Percentiles rank a stretch among this genome's conserved stretches.
phyloP scores from a whole-genome alignment of 2,888 invertebrate species.

The Lissocephala sabroskyi region DNA sequence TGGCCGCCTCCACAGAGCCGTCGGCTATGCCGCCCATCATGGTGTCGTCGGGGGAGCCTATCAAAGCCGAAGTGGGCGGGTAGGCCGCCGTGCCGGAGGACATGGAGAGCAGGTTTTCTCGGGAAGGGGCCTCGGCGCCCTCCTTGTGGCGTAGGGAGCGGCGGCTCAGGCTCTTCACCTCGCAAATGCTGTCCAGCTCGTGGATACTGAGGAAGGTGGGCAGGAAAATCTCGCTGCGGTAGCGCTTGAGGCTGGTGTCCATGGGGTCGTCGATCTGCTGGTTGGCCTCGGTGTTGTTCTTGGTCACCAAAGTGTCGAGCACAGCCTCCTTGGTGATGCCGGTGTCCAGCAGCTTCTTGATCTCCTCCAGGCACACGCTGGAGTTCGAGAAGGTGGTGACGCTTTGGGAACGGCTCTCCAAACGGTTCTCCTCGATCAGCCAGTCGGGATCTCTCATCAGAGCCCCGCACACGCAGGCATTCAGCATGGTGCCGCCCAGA shows the following conservation, averaged over 20 bases:
- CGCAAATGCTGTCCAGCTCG: slow-evolving; percentile 67
- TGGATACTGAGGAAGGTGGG: slow-evolving; percentile 68
- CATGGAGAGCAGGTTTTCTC: slow-evolving; percentile 69
- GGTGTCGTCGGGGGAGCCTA: slow-evolving; percentile 62
- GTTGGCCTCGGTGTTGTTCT: slow-evolving; percentile 72
- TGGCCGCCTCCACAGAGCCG: slow-evolving; percentile 38
- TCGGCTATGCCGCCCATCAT: slow-evolving; percentile 53
- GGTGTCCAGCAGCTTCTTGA: slow-evolving; percentile 80
- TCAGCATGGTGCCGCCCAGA: slow-evolving; percentile 87
- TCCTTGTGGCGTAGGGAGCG: slow-evolving; percentile 68
- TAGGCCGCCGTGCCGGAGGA: slow-evolving; percentile 58
- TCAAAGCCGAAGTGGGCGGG: slow-evolving; percentile 35
- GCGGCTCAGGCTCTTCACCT: slow-evolving; percentile 67
- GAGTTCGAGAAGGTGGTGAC: slow-evolving; percentile 72
- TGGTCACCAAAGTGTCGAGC: slow-evolving; percentile 70
- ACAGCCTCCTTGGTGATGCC: slow-evolving; percentile 74
- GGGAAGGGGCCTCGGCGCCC: slow-evolving; percentile 65
- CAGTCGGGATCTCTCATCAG: slow-evolving; percentile 92
- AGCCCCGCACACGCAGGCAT: slow-evolving; percentile 88
- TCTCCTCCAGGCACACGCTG: slow-evolving; percentile 72
- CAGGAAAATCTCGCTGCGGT: slow-evolving; percentile 70
- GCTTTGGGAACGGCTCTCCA: slow-evolving; percentile 72
- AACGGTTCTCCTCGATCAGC: slow-evolving; percentile 73
- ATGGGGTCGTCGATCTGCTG: slow-evolving; percentile 70
- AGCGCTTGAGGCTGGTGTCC: slow-evolving; percentile 60